A percentile compares a stretch with the other conserved stretches of the same genome.
Evolutionary conservation across 2,888 invertebrate genomes (phyloP).

Genomic region (Anodontia alba): DNA sequence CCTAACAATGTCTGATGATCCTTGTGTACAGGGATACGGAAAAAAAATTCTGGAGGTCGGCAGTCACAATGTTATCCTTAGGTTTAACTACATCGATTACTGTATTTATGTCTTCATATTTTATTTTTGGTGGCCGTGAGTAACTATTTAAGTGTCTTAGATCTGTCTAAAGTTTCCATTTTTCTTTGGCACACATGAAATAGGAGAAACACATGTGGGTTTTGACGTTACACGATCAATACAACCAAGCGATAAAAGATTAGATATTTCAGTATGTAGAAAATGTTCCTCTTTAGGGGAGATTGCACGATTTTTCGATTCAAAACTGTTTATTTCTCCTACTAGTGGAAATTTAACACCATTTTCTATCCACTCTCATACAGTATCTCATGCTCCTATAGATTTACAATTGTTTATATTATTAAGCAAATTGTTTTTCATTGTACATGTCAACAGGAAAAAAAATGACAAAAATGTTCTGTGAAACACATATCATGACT

Average conservation of each 20-base stretch:
- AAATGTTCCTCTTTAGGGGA: background rate
- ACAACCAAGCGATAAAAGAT: background rate
- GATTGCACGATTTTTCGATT: background rate
- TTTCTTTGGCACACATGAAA: background rate
- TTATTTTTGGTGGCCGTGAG: no score
- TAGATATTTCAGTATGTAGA: background rate
- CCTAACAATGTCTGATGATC: no score
- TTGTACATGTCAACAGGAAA: background rate
- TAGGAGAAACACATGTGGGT: background rate
- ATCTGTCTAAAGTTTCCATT: background rate
- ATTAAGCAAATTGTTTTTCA: background rate
- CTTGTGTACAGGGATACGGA: no score
- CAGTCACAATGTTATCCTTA: no score
- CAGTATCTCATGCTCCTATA: background rate
- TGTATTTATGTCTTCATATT: no score
- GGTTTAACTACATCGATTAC: no score
- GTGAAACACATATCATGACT: background rate
- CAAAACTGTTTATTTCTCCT: no score
- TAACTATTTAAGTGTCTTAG: no score
- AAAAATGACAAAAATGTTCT: background rate
- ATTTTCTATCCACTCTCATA: no score
- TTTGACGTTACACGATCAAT: background rate
- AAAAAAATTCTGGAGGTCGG: no score
- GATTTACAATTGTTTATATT: background rate
- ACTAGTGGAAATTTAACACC: no score